A percentile compares a stretch with the other conserved stretches of the same genome.
Evolutionary conservation across 2,113 vertebrate genomes (phyloP).

Genomic region (Gymnogyps californianus): DNA sequence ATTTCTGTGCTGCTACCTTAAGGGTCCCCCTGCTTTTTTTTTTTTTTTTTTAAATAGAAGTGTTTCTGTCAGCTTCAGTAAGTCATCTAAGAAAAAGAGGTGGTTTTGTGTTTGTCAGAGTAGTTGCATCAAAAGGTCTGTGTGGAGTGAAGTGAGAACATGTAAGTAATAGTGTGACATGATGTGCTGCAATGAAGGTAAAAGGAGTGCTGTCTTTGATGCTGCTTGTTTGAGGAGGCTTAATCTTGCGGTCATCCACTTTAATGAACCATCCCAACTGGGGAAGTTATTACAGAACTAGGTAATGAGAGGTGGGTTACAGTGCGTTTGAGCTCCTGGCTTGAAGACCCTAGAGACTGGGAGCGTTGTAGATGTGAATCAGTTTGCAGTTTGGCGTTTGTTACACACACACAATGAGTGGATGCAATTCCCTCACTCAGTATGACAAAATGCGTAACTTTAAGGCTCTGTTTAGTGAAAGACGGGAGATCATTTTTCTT

Average conservation of each 20-base stretch:
- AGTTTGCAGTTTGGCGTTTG: neutral
- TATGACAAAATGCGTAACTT: neutral
- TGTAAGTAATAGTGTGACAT: neutral
- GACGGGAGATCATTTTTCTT: neutral
- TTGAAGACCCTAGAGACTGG: conserved; percentile 2
- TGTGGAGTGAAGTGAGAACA: neutral
- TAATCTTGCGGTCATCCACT: neutral
- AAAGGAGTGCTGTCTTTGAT: neutral
- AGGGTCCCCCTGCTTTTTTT: neutral
- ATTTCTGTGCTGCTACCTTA: neutral
- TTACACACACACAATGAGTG: rapidly evolving
- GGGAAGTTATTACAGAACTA: neutral
- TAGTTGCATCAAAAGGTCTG: neutral
- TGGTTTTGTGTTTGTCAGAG: neutral
- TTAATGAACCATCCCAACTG: neutral
- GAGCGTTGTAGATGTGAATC: neutral
- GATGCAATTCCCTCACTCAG: neutral
- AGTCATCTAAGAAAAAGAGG: neutral
- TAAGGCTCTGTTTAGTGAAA: neutral
- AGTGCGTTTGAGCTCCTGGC: conserved; percentile 47
- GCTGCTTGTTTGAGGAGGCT: neutral
- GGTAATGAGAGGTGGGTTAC: conserved; percentile 33
- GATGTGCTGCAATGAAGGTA: neutral
- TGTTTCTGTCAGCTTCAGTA: neutral
- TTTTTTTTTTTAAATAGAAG: neutral